phyloP scores from a whole-genome alignment of 2,797 vertebrate species.

The Phrynocephalus guinanensis region DNA sequence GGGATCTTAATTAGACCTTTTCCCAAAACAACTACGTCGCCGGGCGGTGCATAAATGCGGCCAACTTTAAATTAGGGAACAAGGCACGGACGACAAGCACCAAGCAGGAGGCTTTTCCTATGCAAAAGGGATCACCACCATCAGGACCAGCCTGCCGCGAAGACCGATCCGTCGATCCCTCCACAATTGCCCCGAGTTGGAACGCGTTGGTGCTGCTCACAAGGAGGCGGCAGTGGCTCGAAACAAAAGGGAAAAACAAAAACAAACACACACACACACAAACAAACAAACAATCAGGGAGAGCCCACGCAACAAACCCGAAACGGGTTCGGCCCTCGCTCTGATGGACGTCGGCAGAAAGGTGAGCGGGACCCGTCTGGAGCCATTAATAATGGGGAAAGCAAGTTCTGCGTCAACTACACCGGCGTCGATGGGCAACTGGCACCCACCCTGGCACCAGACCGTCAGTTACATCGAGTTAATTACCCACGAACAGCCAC shows the following conservation, averaged over 20 bases:
- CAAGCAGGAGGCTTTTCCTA: neutral
- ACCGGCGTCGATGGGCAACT: too few species aligned
- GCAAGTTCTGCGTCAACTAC: too few species aligned
- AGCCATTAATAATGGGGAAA: too few species aligned
- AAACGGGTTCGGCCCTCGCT: too few species aligned
- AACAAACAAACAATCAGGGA: neutral
- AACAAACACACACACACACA: neutral
- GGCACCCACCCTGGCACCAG: too few species aligned
- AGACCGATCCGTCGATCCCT: too few species aligned
- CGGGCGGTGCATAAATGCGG: neutral
- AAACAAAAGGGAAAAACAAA: neutral
- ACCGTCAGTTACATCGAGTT: neutral
- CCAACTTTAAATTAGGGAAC: too few species aligned
- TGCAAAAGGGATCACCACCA: constrained; percentile 38
- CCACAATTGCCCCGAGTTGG: neutral
- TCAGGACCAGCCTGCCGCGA: neutral
- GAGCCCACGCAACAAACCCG: too few species aligned
- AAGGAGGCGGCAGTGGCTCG: neutral
- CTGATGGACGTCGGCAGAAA: too few species aligned
- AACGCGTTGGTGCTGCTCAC: neutral
- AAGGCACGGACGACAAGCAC: neutral
- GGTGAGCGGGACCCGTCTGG: too few species aligned
- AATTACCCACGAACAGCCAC: neutral
- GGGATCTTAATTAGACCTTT: constrained; percentile 42
- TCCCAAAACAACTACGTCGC: constrained; percentile 20